phyloP scores from a whole-genome alignment of 2,888 invertebrate species.

The Ennomos fuscantarius region DNA sequence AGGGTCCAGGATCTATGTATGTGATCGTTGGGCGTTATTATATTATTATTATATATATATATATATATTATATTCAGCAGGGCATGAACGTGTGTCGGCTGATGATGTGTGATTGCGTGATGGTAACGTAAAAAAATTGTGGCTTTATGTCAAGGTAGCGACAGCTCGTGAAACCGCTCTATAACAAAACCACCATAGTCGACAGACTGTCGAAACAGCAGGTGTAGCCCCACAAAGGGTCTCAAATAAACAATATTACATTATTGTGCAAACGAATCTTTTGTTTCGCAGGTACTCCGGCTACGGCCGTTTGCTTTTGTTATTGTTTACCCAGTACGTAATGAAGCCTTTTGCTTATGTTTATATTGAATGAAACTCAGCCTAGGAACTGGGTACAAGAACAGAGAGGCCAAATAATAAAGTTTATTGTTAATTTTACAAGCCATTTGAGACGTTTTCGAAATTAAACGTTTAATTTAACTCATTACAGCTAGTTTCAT shows the following conservation, averaged over 20 bases:
- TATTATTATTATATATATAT: too few species aligned
- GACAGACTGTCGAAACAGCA: constrained; percentile 14
- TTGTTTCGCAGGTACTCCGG: constrained; percentile 46
- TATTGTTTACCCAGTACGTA: constrained; percentile 59
- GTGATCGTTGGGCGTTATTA: too few species aligned
- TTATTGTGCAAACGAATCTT: constrained; percentile 47
- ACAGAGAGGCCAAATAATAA: constrained; percentile 45
- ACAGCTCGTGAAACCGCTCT: too few species aligned
- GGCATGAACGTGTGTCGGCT: too few species aligned
- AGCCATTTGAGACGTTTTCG: constrained; percentile 21
- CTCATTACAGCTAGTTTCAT: too few species aligned
- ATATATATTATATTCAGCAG: too few species aligned
- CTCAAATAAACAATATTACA: constrained; percentile 37
- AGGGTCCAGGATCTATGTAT: too few species aligned
- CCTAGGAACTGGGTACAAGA: constrained; percentile 43
- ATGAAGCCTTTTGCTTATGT: constrained; percentile 53
- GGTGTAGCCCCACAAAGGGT: constrained; percentile 18
- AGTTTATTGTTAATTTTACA: constrained; percentile 32
- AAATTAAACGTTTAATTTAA: constrained; percentile 1
- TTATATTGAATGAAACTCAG: constrained; percentile 55
- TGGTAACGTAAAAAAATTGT: too few species aligned
- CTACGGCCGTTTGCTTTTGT: constrained; percentile 48
- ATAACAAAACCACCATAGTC: neutral
- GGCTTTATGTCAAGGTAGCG: too few species aligned
- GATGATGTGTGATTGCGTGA: too few species aligned